These are phyloP conservation scores for Anhinga anhinga DNA, from an alignment of 2,113 vertebrate genomes.

Conservation along the genomic window DNA sequence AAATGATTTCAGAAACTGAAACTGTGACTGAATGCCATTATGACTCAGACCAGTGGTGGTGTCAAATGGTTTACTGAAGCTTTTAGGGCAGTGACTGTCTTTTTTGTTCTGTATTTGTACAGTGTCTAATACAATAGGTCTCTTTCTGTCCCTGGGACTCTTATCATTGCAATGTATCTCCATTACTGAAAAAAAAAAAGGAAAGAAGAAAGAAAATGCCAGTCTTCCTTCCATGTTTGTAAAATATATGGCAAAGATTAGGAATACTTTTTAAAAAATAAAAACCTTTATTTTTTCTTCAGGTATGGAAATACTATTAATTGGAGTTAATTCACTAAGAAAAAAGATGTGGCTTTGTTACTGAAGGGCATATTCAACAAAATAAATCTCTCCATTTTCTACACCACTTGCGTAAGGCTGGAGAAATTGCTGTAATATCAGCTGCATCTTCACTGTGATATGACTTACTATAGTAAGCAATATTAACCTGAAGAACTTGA, in stretches of 20 bases:
- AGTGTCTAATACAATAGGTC: background rate
- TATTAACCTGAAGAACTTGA: slow-evolving; percentile 15
- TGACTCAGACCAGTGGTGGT: background rate
- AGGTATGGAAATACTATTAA: background rate
- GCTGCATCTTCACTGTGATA: background rate
- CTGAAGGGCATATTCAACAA: background rate
- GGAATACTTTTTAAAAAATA: background rate
- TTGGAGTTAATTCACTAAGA: background rate
- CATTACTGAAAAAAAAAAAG: background rate
- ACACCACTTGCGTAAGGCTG: background rate
- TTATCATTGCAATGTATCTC: background rate
- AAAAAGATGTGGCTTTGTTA: background rate
- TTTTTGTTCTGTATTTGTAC: background rate
- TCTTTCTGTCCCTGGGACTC: background rate
- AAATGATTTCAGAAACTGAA: background rate
- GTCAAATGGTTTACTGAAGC: background rate
- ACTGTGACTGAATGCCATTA: background rate
- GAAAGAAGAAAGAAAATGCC: background rate
- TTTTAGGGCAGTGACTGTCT: background rate
- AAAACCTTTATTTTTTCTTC: background rate
- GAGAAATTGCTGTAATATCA: background rate
- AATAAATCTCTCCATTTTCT: slow-evolving; percentile 21
- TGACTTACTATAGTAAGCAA: background rate
- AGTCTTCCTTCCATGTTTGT: background rate
- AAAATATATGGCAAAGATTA: background rate